Conservation (phyloP, 1,140 invertebrate species). For the Euura saliciscinereae region DNA sequence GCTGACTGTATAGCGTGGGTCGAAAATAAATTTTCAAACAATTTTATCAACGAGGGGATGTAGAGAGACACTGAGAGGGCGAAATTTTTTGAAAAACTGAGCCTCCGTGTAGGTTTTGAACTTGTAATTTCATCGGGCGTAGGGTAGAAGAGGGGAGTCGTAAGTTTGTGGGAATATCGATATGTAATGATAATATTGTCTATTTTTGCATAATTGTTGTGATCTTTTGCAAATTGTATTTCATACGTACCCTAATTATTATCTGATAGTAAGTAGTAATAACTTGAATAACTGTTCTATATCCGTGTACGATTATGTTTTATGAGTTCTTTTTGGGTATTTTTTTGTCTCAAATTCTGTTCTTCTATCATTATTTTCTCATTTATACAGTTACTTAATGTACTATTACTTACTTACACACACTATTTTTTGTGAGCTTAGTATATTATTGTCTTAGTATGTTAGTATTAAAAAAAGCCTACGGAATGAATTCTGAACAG, state of each 20-base stretch:
- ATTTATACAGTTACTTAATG: no score
- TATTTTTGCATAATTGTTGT: constrained; percentile 55
- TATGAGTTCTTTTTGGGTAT: not conserved
- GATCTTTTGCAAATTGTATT: constrained; percentile 49
- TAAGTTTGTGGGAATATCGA: no score
- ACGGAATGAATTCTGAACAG: constrained; percentile 1
- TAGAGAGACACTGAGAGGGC: constrained; percentile 31
- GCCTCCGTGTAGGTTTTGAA: no score
- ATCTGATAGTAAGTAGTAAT: constrained; percentile 36
- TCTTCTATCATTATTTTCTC: not conserved
- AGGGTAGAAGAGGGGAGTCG: no score
- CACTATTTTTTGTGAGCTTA: constrained; percentile 5
- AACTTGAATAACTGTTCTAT: constrained; percentile 41
- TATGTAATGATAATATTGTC: constrained; percentile 26
- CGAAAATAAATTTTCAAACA: constrained; percentile 12
- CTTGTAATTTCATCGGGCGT: no score
- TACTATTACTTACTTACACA: not conserved
- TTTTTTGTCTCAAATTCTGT: not conserved
- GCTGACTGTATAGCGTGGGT: no score
- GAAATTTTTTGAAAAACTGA: no score
- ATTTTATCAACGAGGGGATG: constrained; percentile 26
- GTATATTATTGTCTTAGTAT: not conserved
- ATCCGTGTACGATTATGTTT: not conserved
- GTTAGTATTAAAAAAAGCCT: not conserved
- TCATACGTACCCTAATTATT: constrained; percentile 36